These are phyloP conservation scores for Dugesia japonica DNA, from an alignment of 2,888 invertebrate genomes.

Conservation along the genomic window DNA sequence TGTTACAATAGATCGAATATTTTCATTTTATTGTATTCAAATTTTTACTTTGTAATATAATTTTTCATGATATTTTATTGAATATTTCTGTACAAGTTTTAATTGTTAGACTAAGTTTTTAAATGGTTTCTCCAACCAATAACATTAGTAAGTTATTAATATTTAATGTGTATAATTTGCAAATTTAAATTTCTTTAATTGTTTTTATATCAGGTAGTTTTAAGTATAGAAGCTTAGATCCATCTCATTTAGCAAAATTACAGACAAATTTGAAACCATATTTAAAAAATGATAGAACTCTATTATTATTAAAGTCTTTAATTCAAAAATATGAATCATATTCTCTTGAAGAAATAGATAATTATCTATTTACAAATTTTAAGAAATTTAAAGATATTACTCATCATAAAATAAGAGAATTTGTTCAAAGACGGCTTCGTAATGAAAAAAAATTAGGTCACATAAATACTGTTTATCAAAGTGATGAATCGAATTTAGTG, in stretches of 20 bases:
- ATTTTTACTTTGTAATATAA: too few species aligned
- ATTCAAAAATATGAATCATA: background rate
- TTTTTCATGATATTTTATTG: too few species aligned
- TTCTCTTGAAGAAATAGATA: background rate
- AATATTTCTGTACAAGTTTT: too few species aligned
- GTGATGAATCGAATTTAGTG: background rate
- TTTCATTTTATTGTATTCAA: too few species aligned
- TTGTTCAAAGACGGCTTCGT: background rate
- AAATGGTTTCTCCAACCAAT: too few species aligned
- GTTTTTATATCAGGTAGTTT: too few species aligned
- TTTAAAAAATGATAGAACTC: background rate
- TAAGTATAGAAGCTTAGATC: too few species aligned
- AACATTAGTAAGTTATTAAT: too few species aligned
- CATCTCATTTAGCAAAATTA: background rate
- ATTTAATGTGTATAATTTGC: too few species aligned
- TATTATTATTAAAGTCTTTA: background rate
- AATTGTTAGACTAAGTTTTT: too few species aligned
- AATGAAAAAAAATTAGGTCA: background rate
- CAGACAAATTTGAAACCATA: background rate
- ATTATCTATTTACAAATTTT: background rate
- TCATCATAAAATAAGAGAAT: background rate
- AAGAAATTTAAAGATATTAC: background rate
- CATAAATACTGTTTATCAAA: background rate
- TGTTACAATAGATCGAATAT: too few species aligned
- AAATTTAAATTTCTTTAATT: too few species aligned